Percentiles rank a stretch among this genome's conserved stretches.
Conservation (phyloP, 2,888 invertebrate genomes). For the Oscheius sp. region DNA sequence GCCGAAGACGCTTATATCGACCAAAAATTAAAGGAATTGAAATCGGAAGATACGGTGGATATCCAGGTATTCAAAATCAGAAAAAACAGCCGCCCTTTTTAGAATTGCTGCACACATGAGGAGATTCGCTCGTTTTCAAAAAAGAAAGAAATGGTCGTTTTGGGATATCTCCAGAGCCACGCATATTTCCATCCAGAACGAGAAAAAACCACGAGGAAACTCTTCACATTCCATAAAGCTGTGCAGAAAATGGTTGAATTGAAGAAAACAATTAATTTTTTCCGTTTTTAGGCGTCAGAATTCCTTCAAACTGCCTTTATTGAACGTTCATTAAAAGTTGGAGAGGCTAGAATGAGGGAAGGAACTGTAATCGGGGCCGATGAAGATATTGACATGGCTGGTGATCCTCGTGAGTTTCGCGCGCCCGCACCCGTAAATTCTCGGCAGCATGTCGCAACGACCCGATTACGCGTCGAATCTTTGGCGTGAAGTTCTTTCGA, state of each 20-base stretch:
- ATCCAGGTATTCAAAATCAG: neutral
- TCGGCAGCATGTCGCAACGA: too few relatives aligned
- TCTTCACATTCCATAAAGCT: conserved; percentile 5
- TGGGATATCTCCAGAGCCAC: conserved; percentile 23
- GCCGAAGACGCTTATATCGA: conserved; percentile 9
- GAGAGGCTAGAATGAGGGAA: conserved; percentile 7
- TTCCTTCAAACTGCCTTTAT: conserved; percentile 23
- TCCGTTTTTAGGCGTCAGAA: conserved; percentile 17
- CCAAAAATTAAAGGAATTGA: neutral
- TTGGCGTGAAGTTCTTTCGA: too few relatives aligned
- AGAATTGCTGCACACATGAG: conserved; percentile 11
- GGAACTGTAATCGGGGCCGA: conserved; percentile 23
- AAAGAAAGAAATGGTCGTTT: neutral
- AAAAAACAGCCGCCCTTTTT: neutral
- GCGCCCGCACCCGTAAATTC: too few relatives aligned
- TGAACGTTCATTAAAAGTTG: conserved; percentile 11
- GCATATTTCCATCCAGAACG: conserved; percentile 14
- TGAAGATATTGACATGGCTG: conserved; percentile 22
- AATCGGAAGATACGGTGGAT: conserved; percentile 2
- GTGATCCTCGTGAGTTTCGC: conserved; percentile 24
- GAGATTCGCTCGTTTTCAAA: neutral
- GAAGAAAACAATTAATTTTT: neutral
- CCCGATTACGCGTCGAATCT: too few relatives aligned
- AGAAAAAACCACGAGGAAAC: neutral
- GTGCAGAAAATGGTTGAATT: conserved; percentile 8